Evolutionary conservation across 1,140 invertebrate genomes (phyloP).

Genomic region (Dreissena polymorpha): DNA sequence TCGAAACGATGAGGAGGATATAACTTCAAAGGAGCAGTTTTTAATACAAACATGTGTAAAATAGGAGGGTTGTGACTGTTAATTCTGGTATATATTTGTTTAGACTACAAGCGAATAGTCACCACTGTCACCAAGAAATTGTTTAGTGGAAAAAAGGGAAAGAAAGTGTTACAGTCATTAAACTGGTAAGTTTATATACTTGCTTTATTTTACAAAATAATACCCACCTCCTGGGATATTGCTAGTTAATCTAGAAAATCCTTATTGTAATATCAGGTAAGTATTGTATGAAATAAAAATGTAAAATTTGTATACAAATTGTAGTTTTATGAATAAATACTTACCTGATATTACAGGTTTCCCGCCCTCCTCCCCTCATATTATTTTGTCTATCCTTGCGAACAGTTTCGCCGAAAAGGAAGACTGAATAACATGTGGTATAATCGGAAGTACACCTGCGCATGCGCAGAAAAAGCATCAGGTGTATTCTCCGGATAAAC

Average conservation of each 20-base stretch:
- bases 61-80: background rate
- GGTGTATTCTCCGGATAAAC: slow-evolving; percentile 16
- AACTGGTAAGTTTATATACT: background rate
- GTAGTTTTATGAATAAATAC: slow-evolving; percentile 43
- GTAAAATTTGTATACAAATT: slow-evolving; percentile 37
- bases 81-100: background rate
- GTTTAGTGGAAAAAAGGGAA: background rate
- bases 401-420: slow-evolving; percentile 33
- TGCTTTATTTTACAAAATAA: slow-evolving; percentile 14
- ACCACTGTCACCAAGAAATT: background rate
- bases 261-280: slow-evolving; percentile 37
- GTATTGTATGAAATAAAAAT: slow-evolving; percentile 44
- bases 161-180: background rate
- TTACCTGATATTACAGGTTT: slow-evolving; percentile 14
- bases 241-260: slow-evolving; percentile 33
- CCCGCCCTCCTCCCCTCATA: slow-evolving; percentile 6
- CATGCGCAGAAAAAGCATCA: background rate
- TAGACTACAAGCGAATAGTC: background rate
- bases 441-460: background rate
- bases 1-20: background rate
- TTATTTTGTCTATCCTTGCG: slow-evolving; percentile 3
- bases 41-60: background rate
- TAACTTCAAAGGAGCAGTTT: background rate
- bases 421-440: slow-evolving; percentile 22
- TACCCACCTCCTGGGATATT: slow-evolving; percentile 26